Conservation (phyloP, 2,888 invertebrate genomes). For the Listrodromus nycthemerus region DNA sequence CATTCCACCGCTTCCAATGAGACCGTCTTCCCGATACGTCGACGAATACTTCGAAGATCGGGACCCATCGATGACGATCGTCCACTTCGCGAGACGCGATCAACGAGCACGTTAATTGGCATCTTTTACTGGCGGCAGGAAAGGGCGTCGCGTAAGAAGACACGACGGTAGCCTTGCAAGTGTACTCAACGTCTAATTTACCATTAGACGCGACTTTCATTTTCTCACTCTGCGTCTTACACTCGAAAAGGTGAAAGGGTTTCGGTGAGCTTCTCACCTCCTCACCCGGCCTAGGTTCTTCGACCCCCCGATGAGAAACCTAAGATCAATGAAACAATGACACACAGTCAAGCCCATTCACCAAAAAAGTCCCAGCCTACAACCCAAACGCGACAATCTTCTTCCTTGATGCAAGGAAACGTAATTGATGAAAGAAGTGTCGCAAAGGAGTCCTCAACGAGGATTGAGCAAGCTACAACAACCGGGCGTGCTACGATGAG, state of each 20-base stretch:
- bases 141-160: slow-evolving; percentile 68
- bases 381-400: not conserved
- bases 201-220: slow-evolving; percentile 65
- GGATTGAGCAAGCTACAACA: slow-evolving; percentile 8
- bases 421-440: not conserved
- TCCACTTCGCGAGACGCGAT: slow-evolving; percentile 41
- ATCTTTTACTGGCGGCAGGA: slow-evolving; percentile 49
- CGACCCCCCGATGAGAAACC: not conserved
- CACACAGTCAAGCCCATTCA: slow-evolving; percentile 1
- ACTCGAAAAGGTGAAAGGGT: not conserved
- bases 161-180: slow-evolving; percentile 72
- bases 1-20: slow-evolving; percentile 24
- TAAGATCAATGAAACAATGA: not conserved
- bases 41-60: slow-evolving; percentile 25
- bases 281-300: no score
- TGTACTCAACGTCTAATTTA: slow-evolving; percentile 69
- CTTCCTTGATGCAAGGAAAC: not conserved
- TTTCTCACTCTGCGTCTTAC: not conserved
- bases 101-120: slow-evolving; percentile 61
- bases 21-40: not conserved
- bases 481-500: slow-evolving; percentile 18
- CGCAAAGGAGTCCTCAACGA: not conserved
- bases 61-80: slow-evolving; percentile 26
- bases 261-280: no score
- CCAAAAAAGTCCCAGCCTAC: not conserved